These are phyloP conservation scores for Dasypus novemcinctus DNA, from an alignment of 2,113 vertebrate species.

Conservation along the genomic window DNA sequence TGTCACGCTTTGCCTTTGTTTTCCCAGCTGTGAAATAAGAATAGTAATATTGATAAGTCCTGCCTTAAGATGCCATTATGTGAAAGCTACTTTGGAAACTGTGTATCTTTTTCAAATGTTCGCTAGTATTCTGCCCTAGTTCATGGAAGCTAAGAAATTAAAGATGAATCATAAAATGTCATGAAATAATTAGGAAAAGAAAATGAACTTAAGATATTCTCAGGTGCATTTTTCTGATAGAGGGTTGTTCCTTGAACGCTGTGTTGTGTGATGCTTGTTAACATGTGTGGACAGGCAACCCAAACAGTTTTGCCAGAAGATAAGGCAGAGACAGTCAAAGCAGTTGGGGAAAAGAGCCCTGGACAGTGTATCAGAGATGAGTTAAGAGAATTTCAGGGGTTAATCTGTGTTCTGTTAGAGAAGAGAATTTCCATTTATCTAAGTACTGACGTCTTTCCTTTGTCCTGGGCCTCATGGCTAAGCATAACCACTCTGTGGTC, in stretches of 20 bases:
- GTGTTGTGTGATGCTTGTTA: neutral
- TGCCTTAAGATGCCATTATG: neutral
- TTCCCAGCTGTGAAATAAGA: neutral
- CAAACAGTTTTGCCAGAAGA: neutral
- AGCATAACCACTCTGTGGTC: neutral
- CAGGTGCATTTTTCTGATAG: neutral
- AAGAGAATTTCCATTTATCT: neutral
- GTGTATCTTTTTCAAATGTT: neutral
- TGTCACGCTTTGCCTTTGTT: rapidly evolving
- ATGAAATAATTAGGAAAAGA: neutral
- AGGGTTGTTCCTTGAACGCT: neutral
- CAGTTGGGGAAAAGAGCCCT: neutral
- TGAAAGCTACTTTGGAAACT: neutral
- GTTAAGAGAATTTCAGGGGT: neutral
- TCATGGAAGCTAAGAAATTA: neutral
- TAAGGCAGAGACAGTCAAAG: neutral
- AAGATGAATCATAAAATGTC: neutral
- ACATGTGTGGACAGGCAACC: neutral
- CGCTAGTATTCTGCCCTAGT: neutral
- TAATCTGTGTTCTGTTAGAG: neutral
- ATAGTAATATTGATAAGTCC: rapidly evolving
- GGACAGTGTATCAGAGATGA: neutral
- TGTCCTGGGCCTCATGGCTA: neutral
- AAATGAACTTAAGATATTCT: neutral
- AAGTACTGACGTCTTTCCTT: neutral